phyloP scores from a whole-genome alignment of 2,888 invertebrate species.

The Meteorus cinctellus region DNA sequence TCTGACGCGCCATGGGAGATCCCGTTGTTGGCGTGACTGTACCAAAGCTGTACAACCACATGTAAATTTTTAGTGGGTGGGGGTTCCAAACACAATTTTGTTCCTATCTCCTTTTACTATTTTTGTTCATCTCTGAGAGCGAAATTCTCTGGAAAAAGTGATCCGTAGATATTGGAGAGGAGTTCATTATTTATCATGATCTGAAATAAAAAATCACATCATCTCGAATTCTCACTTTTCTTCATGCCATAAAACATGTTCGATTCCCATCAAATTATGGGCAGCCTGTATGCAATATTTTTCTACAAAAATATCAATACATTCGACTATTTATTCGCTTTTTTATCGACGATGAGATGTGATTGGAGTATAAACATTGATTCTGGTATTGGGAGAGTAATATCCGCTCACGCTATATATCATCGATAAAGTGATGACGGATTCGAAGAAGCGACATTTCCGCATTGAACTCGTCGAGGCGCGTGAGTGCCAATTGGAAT shows the following conservation, averaged over 20 bases:
- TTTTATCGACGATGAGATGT: neutral
- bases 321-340: neutral
- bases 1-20: neutral
- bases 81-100: neutral
- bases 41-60: neutral
- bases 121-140: neutral
- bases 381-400: neutral
- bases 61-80: slow-evolving; percentile 29
- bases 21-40: neutral
- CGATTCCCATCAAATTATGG: too few species aligned
- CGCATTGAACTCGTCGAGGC: slow-evolving; percentile 24
- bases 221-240: too few species aligned
- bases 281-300: too few species aligned
- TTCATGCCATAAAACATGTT: too few species aligned
- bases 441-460: slow-evolving; percentile 25
- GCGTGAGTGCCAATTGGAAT: slow-evolving; percentile 21
- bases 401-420: neutral
- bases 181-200: neutral
- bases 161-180: neutral
- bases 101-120: neutral
- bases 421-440: slow-evolving; percentile 11
- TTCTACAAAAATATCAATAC: too few species aligned
- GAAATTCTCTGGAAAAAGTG: neutral
- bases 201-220: too few species aligned
- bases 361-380: neutral